Evolutionary conservation across 1,140 invertebrate species (phyloP), one percentile per base, ranked within the genome.

Genomic region (Leptinotarsa defecta): DNA sequence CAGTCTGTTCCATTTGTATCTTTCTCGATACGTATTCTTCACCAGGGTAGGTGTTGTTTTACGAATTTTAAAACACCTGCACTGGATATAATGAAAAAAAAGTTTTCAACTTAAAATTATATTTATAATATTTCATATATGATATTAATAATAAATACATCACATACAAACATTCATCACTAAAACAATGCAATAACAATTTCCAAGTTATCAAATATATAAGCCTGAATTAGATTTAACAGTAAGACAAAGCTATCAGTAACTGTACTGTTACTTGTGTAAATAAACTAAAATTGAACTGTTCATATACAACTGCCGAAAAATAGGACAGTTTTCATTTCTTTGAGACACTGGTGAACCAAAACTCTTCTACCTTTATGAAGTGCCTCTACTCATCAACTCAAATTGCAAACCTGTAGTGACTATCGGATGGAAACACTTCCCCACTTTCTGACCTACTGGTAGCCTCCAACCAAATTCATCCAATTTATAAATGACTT

Each of bases 101-200:
- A 43, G 5, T 43, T 43, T 15, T 77, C 43, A 78, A 79, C 76
- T 79, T 79, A 75, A 61, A 17, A 34, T 71, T 71, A 73, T 34
- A 73, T 43, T 43, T 79, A 74, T 79, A 73, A 74, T 77, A 75
- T 73, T 80, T 77, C 74, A 80, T 79, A 79, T 78, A 77, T 79
- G 73, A 72, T 78, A 61, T 79, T 78, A 65, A 74, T 78, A 78
- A 80, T 80, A 80, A 80, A 77, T 81, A 81, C 77, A 81, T 81
- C 81, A 82, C 81, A 82, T 80, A 82, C 78, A 82, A 80, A 82
- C 81, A 81, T 81, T 74, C 72, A 80, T 82, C 79, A 81, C 79
- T 80, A 78, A 76, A 78, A 76, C 64, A 76, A 77, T 71, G 72
- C 69, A 73, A 69, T 69, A 65, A 68, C 72, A 77, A 61, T 71